These are phyloP conservation scores for Tupiocoris notatus DNA, from an alignment of 2,888 invertebrate genomes.

Conservation along the genomic window DNA sequence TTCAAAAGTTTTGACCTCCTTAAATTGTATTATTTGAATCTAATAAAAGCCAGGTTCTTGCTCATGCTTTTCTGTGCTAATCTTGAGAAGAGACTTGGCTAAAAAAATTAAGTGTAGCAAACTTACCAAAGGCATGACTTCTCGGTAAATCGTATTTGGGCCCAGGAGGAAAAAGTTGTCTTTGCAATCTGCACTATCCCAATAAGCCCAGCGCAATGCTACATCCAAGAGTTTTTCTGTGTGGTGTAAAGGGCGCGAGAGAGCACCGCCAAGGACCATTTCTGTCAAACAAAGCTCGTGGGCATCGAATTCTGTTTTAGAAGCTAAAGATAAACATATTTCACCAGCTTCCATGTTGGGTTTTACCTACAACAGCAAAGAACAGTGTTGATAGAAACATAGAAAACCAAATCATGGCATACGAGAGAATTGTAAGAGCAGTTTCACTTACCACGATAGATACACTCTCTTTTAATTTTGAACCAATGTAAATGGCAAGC, in stretches of 20 bases:
- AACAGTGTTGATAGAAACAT: too few species aligned
- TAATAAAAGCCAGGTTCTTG: too few species aligned
- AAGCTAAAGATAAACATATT: constrained; percentile 68
- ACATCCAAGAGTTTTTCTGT: constrained; percentile 63
- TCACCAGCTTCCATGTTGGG: constrained; percentile 76
- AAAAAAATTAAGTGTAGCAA: too few species aligned
- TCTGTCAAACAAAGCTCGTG: constrained; percentile 77
- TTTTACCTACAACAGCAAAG: constrained; percentile 68
- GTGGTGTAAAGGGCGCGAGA: constrained; percentile 75
- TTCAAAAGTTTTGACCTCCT: too few species aligned
- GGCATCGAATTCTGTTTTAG: constrained; percentile 61
- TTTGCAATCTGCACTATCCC: constrained; percentile 82
- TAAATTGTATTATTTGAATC: too few species aligned
- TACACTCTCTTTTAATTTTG: constrained; percentile 59
- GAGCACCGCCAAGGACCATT: constrained; percentile 70
- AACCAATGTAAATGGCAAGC: constrained; percentile 73
- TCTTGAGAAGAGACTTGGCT: too few species aligned
- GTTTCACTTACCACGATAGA: constrained; percentile 64
- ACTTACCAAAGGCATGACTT: constrained; percentile 55
- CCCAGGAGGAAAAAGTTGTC: constrained; percentile 74
- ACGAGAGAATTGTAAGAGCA: too few species aligned
- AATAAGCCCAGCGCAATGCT: constrained; percentile 80
- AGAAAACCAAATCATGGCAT: too few species aligned
- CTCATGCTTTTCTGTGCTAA: too few species aligned
- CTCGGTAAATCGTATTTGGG: constrained; percentile 54